phyloP scores from a whole-genome alignment of 1,140 invertebrate species.

The Macrotrachela quadricornifera region DNA sequence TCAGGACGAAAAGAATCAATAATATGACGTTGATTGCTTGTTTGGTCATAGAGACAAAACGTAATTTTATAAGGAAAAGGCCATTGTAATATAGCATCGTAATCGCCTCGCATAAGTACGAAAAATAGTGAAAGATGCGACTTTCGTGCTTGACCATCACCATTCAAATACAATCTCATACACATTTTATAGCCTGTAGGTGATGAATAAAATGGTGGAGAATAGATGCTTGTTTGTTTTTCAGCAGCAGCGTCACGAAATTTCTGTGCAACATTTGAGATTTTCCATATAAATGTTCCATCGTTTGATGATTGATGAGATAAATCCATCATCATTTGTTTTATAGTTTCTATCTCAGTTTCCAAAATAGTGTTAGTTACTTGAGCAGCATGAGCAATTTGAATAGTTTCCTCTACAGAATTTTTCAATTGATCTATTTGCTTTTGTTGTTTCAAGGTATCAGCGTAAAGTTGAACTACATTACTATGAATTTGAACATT shows the following conservation, averaged over 20 bases:
- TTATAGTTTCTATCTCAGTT: too few species aligned
- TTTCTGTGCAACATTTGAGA: neutral
- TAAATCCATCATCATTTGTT: too few species aligned
- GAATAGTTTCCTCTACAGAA: too few species aligned
- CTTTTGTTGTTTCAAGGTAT: too few species aligned
- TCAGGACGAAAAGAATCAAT: constrained; percentile 13
- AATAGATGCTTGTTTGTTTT: constrained; percentile 17
- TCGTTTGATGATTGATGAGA: too few species aligned
- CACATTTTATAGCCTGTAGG: constrained; percentile 17
- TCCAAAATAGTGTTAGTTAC: too few species aligned
- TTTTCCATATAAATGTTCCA: neutral
- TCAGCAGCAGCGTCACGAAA: constrained; percentile 14
- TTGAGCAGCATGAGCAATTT: too few species aligned
- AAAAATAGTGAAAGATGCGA: constrained; percentile 9
- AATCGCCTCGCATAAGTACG: constrained; percentile 9
- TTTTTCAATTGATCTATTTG: too few species aligned
- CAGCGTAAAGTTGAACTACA: too few species aligned
- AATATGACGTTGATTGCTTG: neutral
- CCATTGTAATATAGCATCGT: constrained; percentile 16
- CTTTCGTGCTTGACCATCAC: constrained; percentile 6
- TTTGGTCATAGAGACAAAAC: constrained; percentile 13
- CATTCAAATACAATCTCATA: constrained; percentile 5
- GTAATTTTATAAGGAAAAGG: constrained; percentile 16
- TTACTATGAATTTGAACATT: too few species aligned
- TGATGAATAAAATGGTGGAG: constrained; percentile 22